phyloP scores from a whole-genome alignment of 2,797 vertebrate species.

The Scolopax bukidnonensis region DNA sequence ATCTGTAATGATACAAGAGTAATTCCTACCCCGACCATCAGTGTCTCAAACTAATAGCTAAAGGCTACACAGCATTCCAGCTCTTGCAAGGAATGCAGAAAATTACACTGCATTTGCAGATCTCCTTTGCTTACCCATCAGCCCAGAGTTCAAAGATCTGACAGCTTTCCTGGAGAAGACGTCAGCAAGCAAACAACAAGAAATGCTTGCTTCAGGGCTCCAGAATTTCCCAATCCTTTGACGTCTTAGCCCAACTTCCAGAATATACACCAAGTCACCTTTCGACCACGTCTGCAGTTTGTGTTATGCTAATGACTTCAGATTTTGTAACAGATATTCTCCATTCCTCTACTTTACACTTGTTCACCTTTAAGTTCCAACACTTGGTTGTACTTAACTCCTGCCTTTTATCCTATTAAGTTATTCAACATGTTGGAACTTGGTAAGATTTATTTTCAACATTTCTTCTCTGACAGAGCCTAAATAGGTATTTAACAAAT shows the following conservation, averaged over 20 bases:
- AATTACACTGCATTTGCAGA: neutral
- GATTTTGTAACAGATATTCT: neutral
- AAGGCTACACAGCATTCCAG: neutral
- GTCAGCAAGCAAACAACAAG: neutral
- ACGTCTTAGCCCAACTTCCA: neutral
- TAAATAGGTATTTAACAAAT: neutral
- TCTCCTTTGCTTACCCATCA: neutral
- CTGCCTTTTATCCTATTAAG: neutral
- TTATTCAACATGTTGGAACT: neutral
- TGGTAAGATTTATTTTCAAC: neutral
- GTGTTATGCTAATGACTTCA: neutral
- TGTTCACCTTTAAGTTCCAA: neutral
- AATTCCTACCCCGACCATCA: fast-evolving
- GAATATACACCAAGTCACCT: neutral
- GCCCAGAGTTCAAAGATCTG: neutral
- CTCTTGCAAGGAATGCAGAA: neutral
- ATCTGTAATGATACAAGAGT: neutral
- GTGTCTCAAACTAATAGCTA: neutral
- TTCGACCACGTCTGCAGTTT: neutral
- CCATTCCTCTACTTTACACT: neutral
- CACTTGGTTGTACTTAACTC: neutral
- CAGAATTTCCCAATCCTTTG: constrained; percentile 31
- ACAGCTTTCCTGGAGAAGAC: neutral
- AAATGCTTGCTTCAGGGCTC: neutral
- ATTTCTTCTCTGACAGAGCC: neutral